These are phyloP conservation scores for Lasiurus cinereus DNA, from an alignment of 2,113 vertebrate genomes.

Conservation along the genomic window DNA sequence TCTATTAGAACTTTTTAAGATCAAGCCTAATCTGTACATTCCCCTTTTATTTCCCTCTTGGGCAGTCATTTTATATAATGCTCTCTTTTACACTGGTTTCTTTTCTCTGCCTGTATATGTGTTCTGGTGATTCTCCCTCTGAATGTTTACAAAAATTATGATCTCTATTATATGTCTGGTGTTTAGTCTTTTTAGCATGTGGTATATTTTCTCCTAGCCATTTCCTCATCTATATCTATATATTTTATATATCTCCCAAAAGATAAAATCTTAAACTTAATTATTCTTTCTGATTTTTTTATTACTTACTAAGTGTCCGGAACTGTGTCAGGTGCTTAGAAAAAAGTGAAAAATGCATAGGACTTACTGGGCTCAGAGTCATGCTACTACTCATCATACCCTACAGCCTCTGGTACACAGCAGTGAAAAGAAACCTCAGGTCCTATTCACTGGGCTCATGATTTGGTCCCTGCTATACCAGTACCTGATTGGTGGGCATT, in stretches of 20 bases:
- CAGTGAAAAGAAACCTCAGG: not conserved
- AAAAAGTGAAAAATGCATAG: not conserved
- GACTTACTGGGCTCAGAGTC: not conserved
- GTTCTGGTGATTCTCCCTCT: not conserved
- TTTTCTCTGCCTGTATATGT: not conserved
- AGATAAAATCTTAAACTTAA: conserved; percentile 30
- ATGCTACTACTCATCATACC: not conserved
- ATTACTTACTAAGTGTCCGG: not conserved
- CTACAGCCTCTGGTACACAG: not conserved
- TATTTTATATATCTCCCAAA: conserved; percentile 40
- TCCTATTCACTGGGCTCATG: not conserved
- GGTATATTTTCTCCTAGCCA: conserved; percentile 31
- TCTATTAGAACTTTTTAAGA: conserved; percentile 42
- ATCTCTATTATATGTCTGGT: not conserved
- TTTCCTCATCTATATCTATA: not conserved
- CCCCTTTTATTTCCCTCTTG: not conserved
- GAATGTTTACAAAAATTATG: not conserved
- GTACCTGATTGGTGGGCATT: not conserved
- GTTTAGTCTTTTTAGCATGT: conserved; percentile 3
- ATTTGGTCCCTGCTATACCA: not conserved
- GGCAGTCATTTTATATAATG: not conserved
- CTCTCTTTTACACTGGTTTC: not conserved
- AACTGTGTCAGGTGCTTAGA: not conserved
- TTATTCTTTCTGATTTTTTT: conserved; percentile 33
- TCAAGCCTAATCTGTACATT: not conserved